Conservation (phyloP, 1,140 invertebrate species). For the Charaxes varanes region DNA sequence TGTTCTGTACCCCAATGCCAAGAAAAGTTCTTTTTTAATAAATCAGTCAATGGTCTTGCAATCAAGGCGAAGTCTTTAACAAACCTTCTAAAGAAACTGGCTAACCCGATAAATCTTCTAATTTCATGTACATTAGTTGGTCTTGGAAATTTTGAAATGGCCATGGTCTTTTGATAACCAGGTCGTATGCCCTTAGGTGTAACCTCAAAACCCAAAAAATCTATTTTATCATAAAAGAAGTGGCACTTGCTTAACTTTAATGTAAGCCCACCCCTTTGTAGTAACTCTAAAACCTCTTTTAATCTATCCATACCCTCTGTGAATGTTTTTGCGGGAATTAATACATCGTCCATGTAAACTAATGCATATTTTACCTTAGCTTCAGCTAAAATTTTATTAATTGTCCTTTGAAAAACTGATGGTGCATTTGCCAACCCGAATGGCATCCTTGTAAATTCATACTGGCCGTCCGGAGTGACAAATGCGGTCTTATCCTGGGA, state of each 20-base stretch:
- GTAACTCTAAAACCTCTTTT: conserved; percentile 7
- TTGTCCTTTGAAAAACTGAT: conserved; percentile 11
- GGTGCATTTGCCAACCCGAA: too few species aligned
- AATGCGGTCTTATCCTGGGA: too few species aligned
- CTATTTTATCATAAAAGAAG: conserved; percentile 12
- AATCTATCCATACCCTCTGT: conserved; percentile 3
- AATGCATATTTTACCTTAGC: conserved; percentile 1
- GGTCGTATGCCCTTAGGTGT: neutral
- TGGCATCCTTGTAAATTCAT: too few species aligned
- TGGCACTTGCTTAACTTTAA: conserved; percentile 19
- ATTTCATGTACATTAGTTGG: conserved; percentile 10
- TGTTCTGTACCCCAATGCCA: conserved; percentile 8
- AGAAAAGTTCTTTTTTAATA: conserved; percentile 12
- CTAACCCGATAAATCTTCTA: conserved; percentile 8
- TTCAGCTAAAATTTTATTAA: conserved; percentile 9
- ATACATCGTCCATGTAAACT: conserved; percentile 10
- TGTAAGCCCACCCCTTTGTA: conserved; percentile 8
- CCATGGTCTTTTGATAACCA: neutral
- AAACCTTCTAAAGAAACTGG: conserved; percentile 14
- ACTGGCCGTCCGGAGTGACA: too few species aligned
- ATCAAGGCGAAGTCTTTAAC: conserved; percentile 4
- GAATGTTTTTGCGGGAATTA: conserved; percentile 3
- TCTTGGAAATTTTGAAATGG: conserved; percentile 5
- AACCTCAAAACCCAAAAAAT: neutral
- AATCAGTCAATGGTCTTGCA: conserved; percentile 5